A percentile compares a stretch with the other conserved stretches of the same genome.
Conservation (phyloP, 1,140 invertebrate species). For the roundworm (Caenorhabditis elegans) region DNA sequence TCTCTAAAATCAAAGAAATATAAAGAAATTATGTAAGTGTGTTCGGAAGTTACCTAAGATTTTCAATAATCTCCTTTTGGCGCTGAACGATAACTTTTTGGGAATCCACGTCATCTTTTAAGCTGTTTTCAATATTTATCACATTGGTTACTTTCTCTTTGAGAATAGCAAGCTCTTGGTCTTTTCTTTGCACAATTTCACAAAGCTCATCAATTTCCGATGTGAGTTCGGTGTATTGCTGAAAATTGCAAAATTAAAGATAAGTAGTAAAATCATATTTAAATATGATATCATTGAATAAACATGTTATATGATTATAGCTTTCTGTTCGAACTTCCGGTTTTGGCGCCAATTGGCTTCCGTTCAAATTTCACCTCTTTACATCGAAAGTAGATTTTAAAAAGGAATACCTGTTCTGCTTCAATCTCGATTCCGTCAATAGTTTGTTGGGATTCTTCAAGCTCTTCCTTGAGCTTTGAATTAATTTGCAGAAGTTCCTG, state of each 20-base stretch:
- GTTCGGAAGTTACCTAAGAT: not conserved
- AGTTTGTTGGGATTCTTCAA: constrained; percentile 7
- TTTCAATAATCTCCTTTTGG: constrained; percentile 39
- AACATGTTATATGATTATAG: not conserved
- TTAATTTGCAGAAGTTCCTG: constrained; percentile 16
- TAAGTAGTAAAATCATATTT: too few relatives aligned
- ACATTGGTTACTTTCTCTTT: not conserved
- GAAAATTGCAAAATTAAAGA: not conserved
- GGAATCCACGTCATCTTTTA: constrained; percentile 5
- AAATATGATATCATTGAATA: not conserved
- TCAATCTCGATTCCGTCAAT: constrained; percentile 3
- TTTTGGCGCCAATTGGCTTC: not conserved
- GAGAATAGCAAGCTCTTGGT: not conserved
- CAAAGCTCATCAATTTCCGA: constrained; percentile 39
- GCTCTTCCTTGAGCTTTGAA: not conserved
- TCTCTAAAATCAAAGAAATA: not conserved
- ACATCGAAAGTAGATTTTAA: too few relatives aligned
- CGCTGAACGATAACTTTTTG: not conserved
- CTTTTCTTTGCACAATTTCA: constrained; percentile 19
- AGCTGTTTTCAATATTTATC: not conserved
- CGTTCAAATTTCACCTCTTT: too few relatives aligned
- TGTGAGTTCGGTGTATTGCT: constrained; percentile 40
- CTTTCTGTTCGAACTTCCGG: not conserved
- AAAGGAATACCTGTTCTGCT: not conserved
- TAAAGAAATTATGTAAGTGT: not conserved